Conservation (phyloP, 2,888 invertebrate species). For the Nematopogon swammerdamellus region DNA sequence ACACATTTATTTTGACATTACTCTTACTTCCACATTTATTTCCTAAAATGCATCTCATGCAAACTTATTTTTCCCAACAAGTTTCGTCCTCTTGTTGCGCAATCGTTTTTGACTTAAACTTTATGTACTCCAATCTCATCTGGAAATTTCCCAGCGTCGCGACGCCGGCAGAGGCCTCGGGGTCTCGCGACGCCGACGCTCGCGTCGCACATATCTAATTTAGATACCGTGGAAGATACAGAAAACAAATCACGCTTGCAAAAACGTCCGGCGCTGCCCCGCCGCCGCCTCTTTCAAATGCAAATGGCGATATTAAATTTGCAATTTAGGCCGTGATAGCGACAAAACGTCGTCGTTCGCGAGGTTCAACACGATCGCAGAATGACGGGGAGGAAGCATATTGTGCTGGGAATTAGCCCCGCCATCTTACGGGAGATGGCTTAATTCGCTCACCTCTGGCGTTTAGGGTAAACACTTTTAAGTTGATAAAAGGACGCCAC, state of each 20-base stretch:
- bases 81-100: too few relatives aligned
- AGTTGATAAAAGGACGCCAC: too few relatives aligned
- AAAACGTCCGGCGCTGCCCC: conserved; percentile 31
- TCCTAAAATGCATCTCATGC: too few relatives aligned
- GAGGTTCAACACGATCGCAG: background rate
- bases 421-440: background rate
- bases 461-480: background rate
- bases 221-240: conserved; percentile 46
- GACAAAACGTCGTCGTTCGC: conserved; percentile 16
- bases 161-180: too few relatives aligned
- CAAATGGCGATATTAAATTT: conserved; percentile 54
- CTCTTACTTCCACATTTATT: too few relatives aligned
- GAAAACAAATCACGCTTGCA: conserved; percentile 44
- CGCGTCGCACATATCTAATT: conserved; percentile 33
- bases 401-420: background rate
- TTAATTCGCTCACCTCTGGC: background rate
- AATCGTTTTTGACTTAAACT: too few relatives aligned
- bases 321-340: conserved; percentile 48
- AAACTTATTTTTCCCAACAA: too few relatives aligned
- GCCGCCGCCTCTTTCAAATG: conserved; percentile 48
- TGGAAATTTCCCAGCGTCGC: too few relatives aligned
- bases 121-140: too few relatives aligned
- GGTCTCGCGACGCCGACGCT: background rate
- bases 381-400: background rate
- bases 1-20: too few relatives aligned